These are phyloP conservation scores for Mythimna pallens DNA, from an alignment of 2,888 invertebrate species.

Conservation along the genomic window DNA sequence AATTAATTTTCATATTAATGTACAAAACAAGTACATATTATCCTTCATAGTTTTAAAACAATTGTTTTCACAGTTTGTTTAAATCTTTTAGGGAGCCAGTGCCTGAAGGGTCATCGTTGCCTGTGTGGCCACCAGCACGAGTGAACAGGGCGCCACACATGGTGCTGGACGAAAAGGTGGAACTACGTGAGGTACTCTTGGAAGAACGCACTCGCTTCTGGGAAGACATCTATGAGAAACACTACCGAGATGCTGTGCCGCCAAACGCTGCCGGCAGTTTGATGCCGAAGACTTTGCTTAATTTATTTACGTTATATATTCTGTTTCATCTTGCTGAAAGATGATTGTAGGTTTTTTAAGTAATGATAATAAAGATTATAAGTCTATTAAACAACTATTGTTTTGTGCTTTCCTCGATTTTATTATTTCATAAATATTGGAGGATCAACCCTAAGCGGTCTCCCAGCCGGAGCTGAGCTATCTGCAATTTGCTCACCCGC, in stretches of 20 bases:
- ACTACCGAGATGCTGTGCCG: conserved; percentile 68
- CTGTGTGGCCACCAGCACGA: conserved; percentile 70
- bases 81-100: conserved; percentile 43
- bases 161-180: conserved; percentile 65
- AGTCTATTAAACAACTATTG: no score
- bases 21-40: no score
- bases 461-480: no score
- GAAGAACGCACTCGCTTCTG: conserved; percentile 68
- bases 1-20: no score
- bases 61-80: not conserved
- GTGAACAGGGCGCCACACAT: conserved; percentile 68
- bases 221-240: conserved; percentile 72
- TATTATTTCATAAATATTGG: no score
- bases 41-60: no score
- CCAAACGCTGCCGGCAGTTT: conserved; percentile 46
- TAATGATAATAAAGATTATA: no score
- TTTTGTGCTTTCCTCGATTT: no score
- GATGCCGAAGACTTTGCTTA: not conserved
- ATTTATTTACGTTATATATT: not conserved
- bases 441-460: no score
- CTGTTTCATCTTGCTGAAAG: not conserved
- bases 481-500: no score
- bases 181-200: conserved; percentile 65
- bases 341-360: no score
- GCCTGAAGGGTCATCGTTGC: conserved; percentile 58